Evolutionary conservation across 2,888 invertebrate species (phyloP).

Genomic region (Chaetogeoica ovagalla): DNA sequence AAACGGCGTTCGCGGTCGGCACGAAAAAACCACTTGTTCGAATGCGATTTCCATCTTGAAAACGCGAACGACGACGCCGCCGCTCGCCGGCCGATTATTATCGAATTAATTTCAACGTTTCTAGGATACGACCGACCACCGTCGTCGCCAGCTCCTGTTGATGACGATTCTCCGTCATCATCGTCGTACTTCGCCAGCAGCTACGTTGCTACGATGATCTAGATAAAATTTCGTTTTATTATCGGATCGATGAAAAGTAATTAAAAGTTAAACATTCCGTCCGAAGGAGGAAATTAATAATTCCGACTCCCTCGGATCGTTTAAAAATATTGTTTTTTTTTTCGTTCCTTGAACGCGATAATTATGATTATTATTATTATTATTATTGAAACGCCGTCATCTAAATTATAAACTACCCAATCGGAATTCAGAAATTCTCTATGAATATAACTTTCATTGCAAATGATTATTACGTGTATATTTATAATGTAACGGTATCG

Average conservation of each 20-base stretch:
- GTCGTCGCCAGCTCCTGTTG: too few relatives aligned
- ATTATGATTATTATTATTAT: too few relatives aligned
- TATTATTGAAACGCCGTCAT: too few relatives aligned
- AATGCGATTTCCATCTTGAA: not conserved
- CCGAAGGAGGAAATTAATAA: not conserved
- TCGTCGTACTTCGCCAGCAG: not conserved
- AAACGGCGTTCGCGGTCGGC: too few relatives aligned
- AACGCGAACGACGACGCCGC: not conserved
- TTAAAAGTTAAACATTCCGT: not conserved
- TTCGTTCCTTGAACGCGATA: too few relatives aligned
- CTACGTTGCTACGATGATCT: not conserved
- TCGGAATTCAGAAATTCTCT: too few relatives aligned
- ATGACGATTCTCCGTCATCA: not conserved
- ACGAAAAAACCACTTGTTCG: slow-evolving; percentile 40
- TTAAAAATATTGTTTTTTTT: not conserved
- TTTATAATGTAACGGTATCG: too few relatives aligned
- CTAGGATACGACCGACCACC: not conserved
- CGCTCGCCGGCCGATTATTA: too few relatives aligned
- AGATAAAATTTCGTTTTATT: not conserved
- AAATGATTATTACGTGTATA: too few relatives aligned
- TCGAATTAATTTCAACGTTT: too few relatives aligned
- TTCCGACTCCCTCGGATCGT: not conserved
- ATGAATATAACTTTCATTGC: too few relatives aligned
- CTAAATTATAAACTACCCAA: too few relatives aligned
- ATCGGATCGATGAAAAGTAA: not conserved